phyloP scores from a whole-genome alignment of 2,113 vertebrate species.

The Galemys pyrenaicus region DNA sequence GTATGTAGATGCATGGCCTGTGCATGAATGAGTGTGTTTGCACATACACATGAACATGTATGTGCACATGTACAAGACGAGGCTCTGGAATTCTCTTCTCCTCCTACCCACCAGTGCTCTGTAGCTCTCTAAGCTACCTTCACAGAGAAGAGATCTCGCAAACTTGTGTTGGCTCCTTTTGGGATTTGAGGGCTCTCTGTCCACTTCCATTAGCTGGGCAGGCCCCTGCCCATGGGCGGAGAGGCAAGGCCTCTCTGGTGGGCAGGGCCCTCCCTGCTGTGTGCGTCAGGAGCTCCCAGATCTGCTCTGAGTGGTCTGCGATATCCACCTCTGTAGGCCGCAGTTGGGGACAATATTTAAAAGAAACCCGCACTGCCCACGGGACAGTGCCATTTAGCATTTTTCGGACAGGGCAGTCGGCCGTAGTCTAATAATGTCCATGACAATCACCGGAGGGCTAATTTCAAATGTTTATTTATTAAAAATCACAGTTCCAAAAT shows the following conservation, averaged over 20 bases:
- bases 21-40: fast-evolving
- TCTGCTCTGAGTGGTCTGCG: neutral
- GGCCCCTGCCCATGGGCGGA: fast-evolving
- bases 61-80: fast-evolving
- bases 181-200: neutral
- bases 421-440: fast-evolving
- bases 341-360: neutral
- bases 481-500: neutral
- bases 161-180: neutral
- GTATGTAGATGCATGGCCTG: neutral
- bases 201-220: neutral
- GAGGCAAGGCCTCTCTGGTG: too few species aligned
- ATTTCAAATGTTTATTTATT: constrained; percentile 56
- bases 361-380: neutral
- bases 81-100: neutral
- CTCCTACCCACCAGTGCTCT: fast-evolving
- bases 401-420: neutral
- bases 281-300: neutral
- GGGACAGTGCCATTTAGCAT: neutral
- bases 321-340: too few species aligned
- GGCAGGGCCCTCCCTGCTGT: neutral
- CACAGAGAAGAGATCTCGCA: neutral
- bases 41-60: fast-evolving
- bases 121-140: neutral
- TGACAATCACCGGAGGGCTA: neutral